Percentiles rank a stretch among this genome's conserved stretches.
These are phyloP conservation scores for Choloepus didactylus DNA, from an alignment of 2,797 vertebrate genomes.

Conservation along the genomic window DNA sequence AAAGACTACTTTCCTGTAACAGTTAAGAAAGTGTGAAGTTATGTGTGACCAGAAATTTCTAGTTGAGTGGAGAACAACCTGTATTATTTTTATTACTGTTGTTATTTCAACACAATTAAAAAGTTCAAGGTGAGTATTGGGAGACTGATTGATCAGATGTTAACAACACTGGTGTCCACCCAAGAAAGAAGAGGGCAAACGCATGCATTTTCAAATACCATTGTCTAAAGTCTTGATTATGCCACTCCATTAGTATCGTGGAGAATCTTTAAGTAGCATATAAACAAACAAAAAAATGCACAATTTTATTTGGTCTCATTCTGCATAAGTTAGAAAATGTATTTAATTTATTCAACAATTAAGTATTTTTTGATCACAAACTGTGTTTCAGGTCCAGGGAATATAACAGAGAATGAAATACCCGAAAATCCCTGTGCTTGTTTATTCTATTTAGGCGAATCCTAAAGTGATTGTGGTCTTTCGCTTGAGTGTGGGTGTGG, in stretches of 20 bases:
- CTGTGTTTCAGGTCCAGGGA: not conserved
- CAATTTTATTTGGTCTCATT: slow-evolving; percentile 38
- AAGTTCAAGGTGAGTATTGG: not conserved
- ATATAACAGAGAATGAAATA: not conserved
- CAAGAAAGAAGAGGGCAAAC: not conserved
- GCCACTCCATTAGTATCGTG: not conserved
- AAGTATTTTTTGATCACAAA: not conserved
- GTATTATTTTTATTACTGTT: not conserved
- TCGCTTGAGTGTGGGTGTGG: not conserved
- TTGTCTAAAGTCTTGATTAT: not conserved
- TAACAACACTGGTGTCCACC: not conserved
- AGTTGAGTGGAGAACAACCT: not conserved
- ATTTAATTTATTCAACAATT: not conserved
- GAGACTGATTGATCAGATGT: not conserved
- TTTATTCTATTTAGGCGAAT: not conserved
- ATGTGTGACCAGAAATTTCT: slow-evolving; percentile 6
- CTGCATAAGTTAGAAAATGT: slow-evolving; percentile 14
- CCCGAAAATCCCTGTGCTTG: not conserved
- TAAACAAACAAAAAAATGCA: not conserved
- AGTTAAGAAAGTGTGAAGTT: slow-evolving; percentile 33
- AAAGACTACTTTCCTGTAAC: slow-evolving; percentile 28
- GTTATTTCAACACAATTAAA: slow-evolving; percentile 18
- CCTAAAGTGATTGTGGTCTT: not conserved
- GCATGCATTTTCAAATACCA: not conserved
- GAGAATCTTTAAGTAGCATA: not conserved